Evolutionary conservation across 2,797 vertebrate genomes (phyloP).

Genomic region (Acropternis orthonyx): DNA sequence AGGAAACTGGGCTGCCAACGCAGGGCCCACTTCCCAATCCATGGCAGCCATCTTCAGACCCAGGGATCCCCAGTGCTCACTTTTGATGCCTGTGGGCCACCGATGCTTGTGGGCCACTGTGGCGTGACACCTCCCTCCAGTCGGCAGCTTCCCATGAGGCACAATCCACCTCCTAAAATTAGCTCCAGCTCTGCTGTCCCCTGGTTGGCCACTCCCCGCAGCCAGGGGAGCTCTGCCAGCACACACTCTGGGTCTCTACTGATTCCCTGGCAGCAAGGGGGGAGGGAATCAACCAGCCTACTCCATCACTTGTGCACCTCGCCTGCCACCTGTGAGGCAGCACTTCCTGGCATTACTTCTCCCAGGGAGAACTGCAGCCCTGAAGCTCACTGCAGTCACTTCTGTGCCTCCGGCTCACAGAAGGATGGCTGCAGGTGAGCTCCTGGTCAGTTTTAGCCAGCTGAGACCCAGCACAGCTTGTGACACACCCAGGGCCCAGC

Average conservation of each 20-base stretch:
- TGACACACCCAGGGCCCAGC: background rate
- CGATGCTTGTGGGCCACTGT: background rate
- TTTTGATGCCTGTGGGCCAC: background rate
- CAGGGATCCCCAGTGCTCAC: accelerated
- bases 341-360: background rate
- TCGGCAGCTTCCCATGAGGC: background rate
- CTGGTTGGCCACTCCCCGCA: background rate
- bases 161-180: conserved; percentile 57
- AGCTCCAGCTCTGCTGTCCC: conserved; percentile 9
- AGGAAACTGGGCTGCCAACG: background rate
- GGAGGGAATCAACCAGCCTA: background rate
- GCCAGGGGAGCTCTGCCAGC: background rate
- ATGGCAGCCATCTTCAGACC: background rate
- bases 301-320: background rate
- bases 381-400: background rate
- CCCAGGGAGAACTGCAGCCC: background rate
- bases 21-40: background rate
- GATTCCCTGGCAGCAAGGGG: background rate
- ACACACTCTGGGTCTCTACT: background rate
- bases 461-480: background rate
- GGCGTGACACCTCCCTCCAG: background rate
- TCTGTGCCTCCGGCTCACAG: background rate
- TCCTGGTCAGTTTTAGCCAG: accelerated
- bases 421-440: background rate
- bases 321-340: background rate